Evolutionary conservation across 2,113 vertebrate genomes (phyloP), one percentile per base, ranked within the genome.

Genomic region (Condylura cristata): DNA sequence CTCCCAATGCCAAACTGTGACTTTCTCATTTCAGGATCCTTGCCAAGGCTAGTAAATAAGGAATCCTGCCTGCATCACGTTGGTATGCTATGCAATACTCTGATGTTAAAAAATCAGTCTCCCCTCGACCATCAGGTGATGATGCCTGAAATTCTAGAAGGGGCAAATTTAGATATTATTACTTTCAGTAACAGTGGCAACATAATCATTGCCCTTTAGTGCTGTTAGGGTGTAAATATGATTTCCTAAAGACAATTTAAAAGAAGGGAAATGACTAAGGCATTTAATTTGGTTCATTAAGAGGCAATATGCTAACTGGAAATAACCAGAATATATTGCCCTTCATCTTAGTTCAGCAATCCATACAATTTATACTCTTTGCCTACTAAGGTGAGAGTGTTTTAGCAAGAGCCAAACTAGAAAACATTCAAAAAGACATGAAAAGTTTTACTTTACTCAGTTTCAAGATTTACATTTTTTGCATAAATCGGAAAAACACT

Each of bases 401-500:
- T 70, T 90, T 34, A 82, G 81, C 93, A 89, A 41, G 18, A 41
- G 44, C 66, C 51, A 92, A 89, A 44, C n/a, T 75, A 90, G 74
- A 80, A 74, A 92, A 90, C 46, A 92, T n/a, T 96, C 66, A 70
- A 41, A 91, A 95, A 91, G 22, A 72, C 58, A 93, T 3, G 12
- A 74, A 89, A 96, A 96, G 61, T 82, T 93, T 82, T 56, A 84
- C 80, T 89, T 89, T 82, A 66, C 17, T 89, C 51, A 53, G 78
- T 80, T 75, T 83, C 11, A 82, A 58, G 51, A 90, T 80, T 82
- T 83, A 80, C 7, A 92, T 44, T 79, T 37, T 91, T 83, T 92
- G 90, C 81, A 95, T 85, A 93, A 86, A 85, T 85, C 81, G 82
- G 44, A 93, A 85, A 93, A 94, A 34, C 66, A 88, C 41, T 85